Evolutionary conservation across 2,113 vertebrate genomes (phyloP).

Genomic region (Petrocephalus microphthalmus): DNA sequence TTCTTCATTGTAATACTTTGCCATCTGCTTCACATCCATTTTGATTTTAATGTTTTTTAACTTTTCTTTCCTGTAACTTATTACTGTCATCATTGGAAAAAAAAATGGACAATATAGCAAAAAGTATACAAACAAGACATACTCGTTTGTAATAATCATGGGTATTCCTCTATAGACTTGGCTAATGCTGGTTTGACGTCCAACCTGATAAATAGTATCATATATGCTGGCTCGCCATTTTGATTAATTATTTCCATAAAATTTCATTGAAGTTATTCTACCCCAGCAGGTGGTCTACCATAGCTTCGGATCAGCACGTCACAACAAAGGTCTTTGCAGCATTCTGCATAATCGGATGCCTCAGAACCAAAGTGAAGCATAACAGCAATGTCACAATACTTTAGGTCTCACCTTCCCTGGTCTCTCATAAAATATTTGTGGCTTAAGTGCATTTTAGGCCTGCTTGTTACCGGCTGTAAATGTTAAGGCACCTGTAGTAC

Average conservation of each 20-base stretch:
- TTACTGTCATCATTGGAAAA: neutral
- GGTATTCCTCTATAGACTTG: neutral
- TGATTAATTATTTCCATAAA: neutral
- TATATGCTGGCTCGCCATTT: neutral
- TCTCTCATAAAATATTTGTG: neutral
- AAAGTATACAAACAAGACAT: neutral
- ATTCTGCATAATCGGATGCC: neutral
- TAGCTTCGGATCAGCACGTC: neutral
- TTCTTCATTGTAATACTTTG: conserved; percentile 11
- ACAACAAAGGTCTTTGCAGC: neutral
- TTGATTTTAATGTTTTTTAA: neutral
- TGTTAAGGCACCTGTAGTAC: neutral
- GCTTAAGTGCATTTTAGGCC: neutral
- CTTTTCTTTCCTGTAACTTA: neutral
- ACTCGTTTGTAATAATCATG: neutral
- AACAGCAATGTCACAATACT: neutral
- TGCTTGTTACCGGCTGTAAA: neutral
- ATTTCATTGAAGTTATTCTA: neutral
- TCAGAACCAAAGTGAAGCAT: neutral
- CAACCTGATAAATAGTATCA: neutral
- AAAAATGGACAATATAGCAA: neutral
- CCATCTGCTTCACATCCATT: neutral
- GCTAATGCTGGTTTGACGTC: neutral
- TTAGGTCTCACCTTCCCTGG: neutral
- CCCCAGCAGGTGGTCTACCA: neutral